A percentile compares a stretch with the other conserved stretches of the same genome.
Conservation (phyloP, 2,797 vertebrate genomes). For the Tolypeutes matacus region DNA sequence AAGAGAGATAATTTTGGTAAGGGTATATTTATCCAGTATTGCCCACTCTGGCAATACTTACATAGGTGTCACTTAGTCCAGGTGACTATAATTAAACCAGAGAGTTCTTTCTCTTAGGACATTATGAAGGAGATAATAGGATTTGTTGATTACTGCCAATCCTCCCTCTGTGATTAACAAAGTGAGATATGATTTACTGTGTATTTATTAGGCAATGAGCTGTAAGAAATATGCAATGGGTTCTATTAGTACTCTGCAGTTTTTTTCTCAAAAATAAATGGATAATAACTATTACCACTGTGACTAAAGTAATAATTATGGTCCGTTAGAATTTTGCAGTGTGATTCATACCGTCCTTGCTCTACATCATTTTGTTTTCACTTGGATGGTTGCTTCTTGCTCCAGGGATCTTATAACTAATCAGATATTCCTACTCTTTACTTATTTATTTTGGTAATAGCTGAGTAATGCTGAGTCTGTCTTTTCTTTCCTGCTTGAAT, state of each 20-base stretch:
- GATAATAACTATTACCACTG: not conserved
- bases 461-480: not conserved
- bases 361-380: not conserved
- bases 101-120: not conserved
- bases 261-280: constrained; percentile 13
- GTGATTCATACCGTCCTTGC: not conserved
- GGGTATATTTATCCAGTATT: not conserved
- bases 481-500: not conserved
- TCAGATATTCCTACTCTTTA: not conserved
- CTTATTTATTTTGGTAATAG: constrained; percentile 8
- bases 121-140: not conserved
- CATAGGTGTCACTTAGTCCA: not conserved
- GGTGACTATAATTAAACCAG: not conserved
- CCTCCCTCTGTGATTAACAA: not conserved
- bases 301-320: not conserved
- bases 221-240: not conserved
- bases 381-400: constrained; percentile 24
- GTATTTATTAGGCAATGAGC: not conserved
- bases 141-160: not conserved
- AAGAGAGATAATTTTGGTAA: not conserved
- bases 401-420: constrained; percentile 5
- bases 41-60: not conserved
- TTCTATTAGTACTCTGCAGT: not conserved
- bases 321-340: not conserved
- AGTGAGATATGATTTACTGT: not conserved